Evolutionary conservation across 2,113 vertebrate species (phyloP), one percentile per base, ranked within the genome.

Genomic region (Lutjanus erythropterus): DNA sequence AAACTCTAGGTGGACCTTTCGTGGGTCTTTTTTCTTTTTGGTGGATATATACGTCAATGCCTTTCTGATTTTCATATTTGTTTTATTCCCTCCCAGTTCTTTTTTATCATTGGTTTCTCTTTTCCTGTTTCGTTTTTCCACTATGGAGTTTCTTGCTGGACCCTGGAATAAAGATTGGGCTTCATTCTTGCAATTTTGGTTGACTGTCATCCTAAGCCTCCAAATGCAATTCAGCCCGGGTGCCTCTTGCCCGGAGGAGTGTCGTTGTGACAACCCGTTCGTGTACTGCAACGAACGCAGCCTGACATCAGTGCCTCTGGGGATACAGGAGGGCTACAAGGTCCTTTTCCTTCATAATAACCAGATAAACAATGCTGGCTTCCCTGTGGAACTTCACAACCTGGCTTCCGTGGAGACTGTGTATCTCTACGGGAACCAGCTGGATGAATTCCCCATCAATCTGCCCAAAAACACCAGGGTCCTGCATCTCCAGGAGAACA

Each of bases 281-380:
- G 96, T 99, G 94, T 99, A 99, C 95, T 99, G 98, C 94, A 99
- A 99, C 1, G 98, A 99, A 81, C 95, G 98, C 94, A 97, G 96
- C 94, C 95, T 99, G 96, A 98, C 97, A 89, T 99, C 98, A 94
- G 98, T 99, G 96, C 98, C 98, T 97, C 96, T 98, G 94, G 98
- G 98, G 87, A 97, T 99, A 86, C 95, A 96, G 59, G 97, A 98
- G 94, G 98, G 97, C 93, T 96, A 95, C 93, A 98, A 95, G 80
- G 95, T 97, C 66, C 97, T 99, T 93, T 99, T 95, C 95, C 97
- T 99, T 90, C 98, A 99, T 84, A 99, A 99, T 94, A 99, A 99
- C 97, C 97, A 98, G 97, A 99, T 99, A 94, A 99, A 99, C 96
- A 99, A 98, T 92, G 98, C 98, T 92, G 97, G 98, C 81, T 99